Conservation (phyloP, 2,888 invertebrate genomes). For the Luffia ferchaultella region DNA sequence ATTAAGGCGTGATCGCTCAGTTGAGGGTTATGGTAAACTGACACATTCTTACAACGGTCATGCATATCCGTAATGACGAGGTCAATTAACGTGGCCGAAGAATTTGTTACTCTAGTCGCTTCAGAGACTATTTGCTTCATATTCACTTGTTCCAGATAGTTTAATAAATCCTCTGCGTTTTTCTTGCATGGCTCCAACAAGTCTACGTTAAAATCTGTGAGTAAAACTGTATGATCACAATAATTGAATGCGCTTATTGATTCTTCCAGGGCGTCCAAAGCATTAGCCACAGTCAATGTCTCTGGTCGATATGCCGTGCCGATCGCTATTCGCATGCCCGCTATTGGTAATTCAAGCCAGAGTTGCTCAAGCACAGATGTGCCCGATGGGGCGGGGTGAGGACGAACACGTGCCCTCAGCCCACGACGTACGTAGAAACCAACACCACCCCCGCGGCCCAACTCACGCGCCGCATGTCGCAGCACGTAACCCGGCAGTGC, state of each 20-base stretch:
- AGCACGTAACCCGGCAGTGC: too few relatives aligned
- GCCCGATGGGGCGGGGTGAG: slow-evolving; percentile 11
- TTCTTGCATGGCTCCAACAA: background rate
- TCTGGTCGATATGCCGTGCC: slow-evolving; percentile 17
- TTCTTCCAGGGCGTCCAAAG: slow-evolving; percentile 14
- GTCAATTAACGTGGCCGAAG: too few relatives aligned
- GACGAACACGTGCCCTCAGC: slow-evolving; percentile 7
- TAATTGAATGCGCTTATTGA: too few relatives aligned
- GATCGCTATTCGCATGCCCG: slow-evolving; percentile 13
- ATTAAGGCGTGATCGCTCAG: too few relatives aligned
- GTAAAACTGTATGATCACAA: slow-evolving; percentile 8
- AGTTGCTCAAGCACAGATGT: slow-evolving; percentile 16
- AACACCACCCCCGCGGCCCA: slow-evolving; percentile 10
- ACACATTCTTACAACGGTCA: too few relatives aligned
- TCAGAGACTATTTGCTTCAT: too few relatives aligned
- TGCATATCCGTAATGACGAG: too few relatives aligned
- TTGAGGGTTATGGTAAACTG: too few relatives aligned
- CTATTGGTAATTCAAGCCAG: slow-evolving; percentile 15
- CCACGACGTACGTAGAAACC: too few relatives aligned
- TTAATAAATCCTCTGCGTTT: background rate
- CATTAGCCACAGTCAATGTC: slow-evolving; percentile 4
- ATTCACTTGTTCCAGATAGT: too few relatives aligned
- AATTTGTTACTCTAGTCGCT: too few relatives aligned
- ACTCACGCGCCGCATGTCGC: background rate
- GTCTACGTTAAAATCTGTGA: slow-evolving; percentile 4